phyloP scores from a whole-genome alignment of 2,797 vertebrate species.

The Amazona ochrocephala region DNA sequence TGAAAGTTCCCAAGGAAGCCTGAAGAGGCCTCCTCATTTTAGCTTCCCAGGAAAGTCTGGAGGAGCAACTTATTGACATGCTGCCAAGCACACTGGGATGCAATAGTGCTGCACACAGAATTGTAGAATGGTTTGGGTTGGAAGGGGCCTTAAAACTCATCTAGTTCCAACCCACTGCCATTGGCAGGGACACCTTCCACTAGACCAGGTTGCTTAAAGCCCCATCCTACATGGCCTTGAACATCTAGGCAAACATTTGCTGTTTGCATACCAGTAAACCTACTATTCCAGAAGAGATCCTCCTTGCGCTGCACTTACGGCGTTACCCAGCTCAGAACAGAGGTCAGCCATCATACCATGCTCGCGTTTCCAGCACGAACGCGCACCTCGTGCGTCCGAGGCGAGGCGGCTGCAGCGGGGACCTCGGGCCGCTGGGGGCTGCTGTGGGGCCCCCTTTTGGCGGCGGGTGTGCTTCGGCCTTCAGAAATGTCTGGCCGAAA shows the following conservation, averaged over 20 bases:
- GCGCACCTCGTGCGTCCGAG: accelerated
- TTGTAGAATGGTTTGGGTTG: not conserved
- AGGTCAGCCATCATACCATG: accelerated
- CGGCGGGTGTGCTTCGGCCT: not conserved
- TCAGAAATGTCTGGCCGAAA: not conserved
- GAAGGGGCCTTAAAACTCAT: not conserved
- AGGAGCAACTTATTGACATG: not conserved
- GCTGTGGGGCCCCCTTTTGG: not conserved
- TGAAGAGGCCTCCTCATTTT: not conserved
- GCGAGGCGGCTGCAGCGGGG: not conserved
- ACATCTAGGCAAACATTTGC: not conserved
- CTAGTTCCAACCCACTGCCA: not conserved
- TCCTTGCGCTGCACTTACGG: not conserved
- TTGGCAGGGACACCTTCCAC: not conserved
- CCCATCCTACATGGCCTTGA: not conserved
- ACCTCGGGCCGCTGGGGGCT: not conserved
- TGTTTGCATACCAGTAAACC: not conserved
- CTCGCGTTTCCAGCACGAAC: not conserved
- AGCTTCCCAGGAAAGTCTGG: accelerated
- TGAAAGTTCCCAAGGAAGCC: not conserved
- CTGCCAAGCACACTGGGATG: accelerated
- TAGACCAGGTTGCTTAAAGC: not conserved
- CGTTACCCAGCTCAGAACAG: not conserved
- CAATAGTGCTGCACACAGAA: not conserved
- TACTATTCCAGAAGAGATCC: not conserved